Evolutionary conservation across 1,140 invertebrate species (phyloP), one percentile per base, ranked within the genome.

Genomic region (Homarus americanus): DNA sequence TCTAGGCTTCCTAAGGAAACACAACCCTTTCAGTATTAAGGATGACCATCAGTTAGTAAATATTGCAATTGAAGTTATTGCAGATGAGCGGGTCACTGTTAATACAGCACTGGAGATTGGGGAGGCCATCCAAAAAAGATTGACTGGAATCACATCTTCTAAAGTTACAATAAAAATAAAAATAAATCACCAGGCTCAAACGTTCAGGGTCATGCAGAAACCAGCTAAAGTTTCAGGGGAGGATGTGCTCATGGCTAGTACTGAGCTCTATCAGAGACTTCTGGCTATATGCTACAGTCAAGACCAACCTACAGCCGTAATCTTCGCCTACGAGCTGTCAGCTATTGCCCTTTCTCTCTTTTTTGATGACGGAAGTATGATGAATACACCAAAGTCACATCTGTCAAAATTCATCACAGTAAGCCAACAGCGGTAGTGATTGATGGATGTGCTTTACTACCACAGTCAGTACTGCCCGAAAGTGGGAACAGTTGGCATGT

Each of bases 151-250:
- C 10, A 63, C 53, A 10, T 63, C 24, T 63, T 63, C 53, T 15
- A 10, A 63, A 63, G 24, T 63, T 24, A 63, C 53, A 12, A 63
- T 63, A 24, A 63, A 63, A 63, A 63, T 4, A 76, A 76, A 76
- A 76, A n/a, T 1, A 76, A 76, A n/a, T n/a, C n/a, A n/a, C n/a
- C n/a, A n/a, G n/a, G 75, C 75, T 76, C 75, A 76, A 44, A 76
- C 75, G 2, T n/a, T n/a, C n/a, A n/a, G n/a, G n/a, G n/a, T n/a
- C n/a, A n/a, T n/a, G n/a, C n/a, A n/a, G n/a, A n/a, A 34, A 34
- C 75, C 28, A 1, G 12, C 0, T 3, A 7, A 76, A 34, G 75
- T 38, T 24, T n/a, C 28, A 44, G 38, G 28, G 0, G 28, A 38
- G 0, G 75, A 76, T 7, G 28, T 4, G 5, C 1, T 76, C 12